phyloP scores from a whole-genome alignment of 2,797 vertebrate species.

The Sardinella longiceps region DNA sequence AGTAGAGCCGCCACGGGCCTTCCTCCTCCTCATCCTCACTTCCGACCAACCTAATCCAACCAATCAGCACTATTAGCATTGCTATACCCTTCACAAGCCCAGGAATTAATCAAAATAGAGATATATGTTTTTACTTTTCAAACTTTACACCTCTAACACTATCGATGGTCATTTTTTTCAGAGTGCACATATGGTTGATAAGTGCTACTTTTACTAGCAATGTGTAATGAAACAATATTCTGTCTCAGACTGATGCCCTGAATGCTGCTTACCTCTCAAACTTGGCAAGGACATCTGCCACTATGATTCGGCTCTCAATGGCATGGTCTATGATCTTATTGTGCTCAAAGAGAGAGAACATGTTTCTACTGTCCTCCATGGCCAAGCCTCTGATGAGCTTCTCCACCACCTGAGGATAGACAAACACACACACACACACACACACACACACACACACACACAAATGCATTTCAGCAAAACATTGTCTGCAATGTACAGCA shows the following conservation, averaged over 20 bases:
- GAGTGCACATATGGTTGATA: not conserved
- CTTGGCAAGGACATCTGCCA: slow-evolving; percentile 91
- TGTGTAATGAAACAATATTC: not conserved
- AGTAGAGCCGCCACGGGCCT: slow-evolving; percentile 90
- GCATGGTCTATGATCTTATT: slow-evolving; percentile 83
- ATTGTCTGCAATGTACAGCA: not conserved
- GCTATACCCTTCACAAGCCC: not conserved
- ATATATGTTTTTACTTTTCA: not conserved
- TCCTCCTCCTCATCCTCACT: slow-evolving; percentile 87
- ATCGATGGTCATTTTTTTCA: not conserved
- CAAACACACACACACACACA: slow-evolving; percentile 26
- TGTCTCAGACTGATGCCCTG: not conserved
- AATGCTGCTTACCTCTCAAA: slow-evolving; percentile 82
- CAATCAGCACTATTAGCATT: not conserved
- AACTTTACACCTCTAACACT: not conserved
- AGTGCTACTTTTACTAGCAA: not conserved
- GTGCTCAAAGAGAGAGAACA: slow-evolving; percentile 92
- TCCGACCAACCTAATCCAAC: slow-evolving; percentile 76
- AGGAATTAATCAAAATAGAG: not conserved
- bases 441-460: slow-evolving; percentile 17
- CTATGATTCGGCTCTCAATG: slow-evolving; percentile 88
- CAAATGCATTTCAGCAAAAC: not conserved
- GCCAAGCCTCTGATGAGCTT: slow-evolving; percentile 91
- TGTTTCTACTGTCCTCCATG: slow-evolving; percentile 92
- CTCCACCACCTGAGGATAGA: slow-evolving; percentile 83